A percentile compares a stretch with the other conserved stretches of the same genome.
Evolutionary conservation across 1,140 invertebrate genomes (phyloP).

Genomic region (Eubasilissa regina): DNA sequence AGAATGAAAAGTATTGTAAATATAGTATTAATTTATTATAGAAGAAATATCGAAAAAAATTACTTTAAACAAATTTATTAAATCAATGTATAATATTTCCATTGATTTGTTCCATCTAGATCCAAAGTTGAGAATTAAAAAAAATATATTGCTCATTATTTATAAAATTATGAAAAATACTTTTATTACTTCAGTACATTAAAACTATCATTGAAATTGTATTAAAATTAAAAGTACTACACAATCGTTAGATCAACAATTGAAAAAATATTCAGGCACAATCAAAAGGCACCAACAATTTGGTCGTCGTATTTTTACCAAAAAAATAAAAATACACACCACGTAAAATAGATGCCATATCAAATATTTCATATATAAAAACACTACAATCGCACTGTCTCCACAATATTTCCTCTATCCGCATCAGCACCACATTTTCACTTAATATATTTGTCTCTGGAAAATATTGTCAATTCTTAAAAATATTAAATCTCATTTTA

Average conservation of each 20-base stretch:
- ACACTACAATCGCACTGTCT: conserved; percentile 13
- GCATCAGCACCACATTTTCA: conserved; percentile 48
- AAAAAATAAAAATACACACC: conserved; percentile 48
- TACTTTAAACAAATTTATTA: too few species aligned
- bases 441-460: conserved; percentile 38
- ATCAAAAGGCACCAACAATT: conserved; percentile 54
- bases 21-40: too few species aligned
- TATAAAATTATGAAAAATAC: conserved; percentile 33
- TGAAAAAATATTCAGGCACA: conserved; percentile 53
- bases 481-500: conserved; percentile 30
- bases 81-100: background rate
- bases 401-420: conserved; percentile 19
- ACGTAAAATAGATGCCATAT: conserved; percentile 53
- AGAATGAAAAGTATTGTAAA: too few species aligned
- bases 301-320: conserved; percentile 25
- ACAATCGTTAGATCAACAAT: conserved; percentile 14
- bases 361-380: conserved; percentile 29
- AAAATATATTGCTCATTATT: conserved; percentile 10
- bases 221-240: conserved; percentile 14
- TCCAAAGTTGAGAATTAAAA: background rate
- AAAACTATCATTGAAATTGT: background rate
- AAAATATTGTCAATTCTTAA: conserved; percentile 45
- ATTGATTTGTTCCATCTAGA: conserved; percentile 2
- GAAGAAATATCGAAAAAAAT: too few species aligned
- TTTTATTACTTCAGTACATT: conserved; percentile 22